Evolutionary conservation across 1,140 invertebrate species (phyloP), one percentile per base, ranked within the genome.

Genomic region (Hestina assimilis): DNA sequence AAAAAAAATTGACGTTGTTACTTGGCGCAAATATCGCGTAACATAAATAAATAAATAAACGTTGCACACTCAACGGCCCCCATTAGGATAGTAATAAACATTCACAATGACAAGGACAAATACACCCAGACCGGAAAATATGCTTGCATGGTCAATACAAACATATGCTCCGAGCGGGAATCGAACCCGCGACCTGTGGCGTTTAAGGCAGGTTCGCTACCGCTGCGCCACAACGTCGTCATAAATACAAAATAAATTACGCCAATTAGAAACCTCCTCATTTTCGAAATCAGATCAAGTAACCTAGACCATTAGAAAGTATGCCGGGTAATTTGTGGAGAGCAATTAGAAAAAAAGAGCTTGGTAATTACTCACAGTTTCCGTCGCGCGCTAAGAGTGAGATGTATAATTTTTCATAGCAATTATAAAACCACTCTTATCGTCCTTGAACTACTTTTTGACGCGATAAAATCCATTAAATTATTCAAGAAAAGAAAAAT

Each of bases 351-450:
- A 35, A 35, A 20, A 31, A 48, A 50, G 40, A 20, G 47, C 33
- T 50, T 12, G 20, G 31, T 50, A 50, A 50, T 50, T 35, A 40
- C 33, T 40, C 33, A 50, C 28, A 35, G 47, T 50, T 50, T 33
- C 47, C 47, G 47, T 38, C 47, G 31, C 40, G 47, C 47, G 40
- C 40, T 50, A 50, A 40, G 47, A 12, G 19, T 33, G 31, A 9
- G 33, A 50, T 24, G 41, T 42, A 53, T 53, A 53, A 53, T 53
- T 53, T 53, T 53, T 53, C 38, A 53, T 26, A 40, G 28, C 51
- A 43, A 53, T 53, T 53, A 43, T 43, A 29, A 47, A 31, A 31
- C 45, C 29, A 26, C 35, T 43, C 19, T 23, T 12, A 19, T 26
- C 14, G 19, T 43, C 28, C 40, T 26, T 43, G 28, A 53, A 43